Percentiles rank a stretch among this genome's conserved stretches.
phyloP scores from a whole-genome alignment of 2,888 invertebrate genomes.

The Limnephilus lunatus region DNA sequence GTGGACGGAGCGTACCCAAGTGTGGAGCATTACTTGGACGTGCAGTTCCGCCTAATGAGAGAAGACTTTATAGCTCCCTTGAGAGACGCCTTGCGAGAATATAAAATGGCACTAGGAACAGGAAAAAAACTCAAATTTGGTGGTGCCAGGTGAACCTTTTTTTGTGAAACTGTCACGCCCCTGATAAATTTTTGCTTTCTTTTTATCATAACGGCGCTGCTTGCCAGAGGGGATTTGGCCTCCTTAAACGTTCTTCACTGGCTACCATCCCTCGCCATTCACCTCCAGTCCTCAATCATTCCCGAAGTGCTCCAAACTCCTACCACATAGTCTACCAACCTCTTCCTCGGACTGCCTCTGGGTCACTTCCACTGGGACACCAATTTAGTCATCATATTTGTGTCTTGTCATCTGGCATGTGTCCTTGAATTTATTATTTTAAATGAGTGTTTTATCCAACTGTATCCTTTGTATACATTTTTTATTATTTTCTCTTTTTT shows the following conservation, averaged over 20 bases:
- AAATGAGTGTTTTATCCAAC: too few species aligned
- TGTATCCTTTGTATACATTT: not conserved
- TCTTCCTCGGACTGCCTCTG: too few species aligned
- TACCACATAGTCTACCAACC: too few species aligned
- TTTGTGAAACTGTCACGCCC: not conserved
- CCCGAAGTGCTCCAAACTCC: not conserved
- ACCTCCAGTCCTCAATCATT: not conserved
- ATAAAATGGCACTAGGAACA: slow-evolving; percentile 66
- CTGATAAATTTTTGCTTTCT: not conserved
- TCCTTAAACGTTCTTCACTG: not conserved
- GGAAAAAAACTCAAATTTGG: slow-evolving; percentile 7
- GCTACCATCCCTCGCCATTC: not conserved
- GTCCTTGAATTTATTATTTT: too few species aligned
- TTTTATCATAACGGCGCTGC: not conserved
- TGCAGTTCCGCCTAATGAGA: slow-evolving; percentile 86
- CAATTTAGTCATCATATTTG: too few species aligned
- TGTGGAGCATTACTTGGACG: slow-evolving; percentile 85
- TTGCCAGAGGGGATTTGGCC: too few species aligned
- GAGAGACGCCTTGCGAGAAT: slow-evolving; percentile 80
- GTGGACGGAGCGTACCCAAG: slow-evolving; percentile 80
- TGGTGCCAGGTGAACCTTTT: slow-evolving; percentile 27
- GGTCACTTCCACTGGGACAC: too few species aligned
- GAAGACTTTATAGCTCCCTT: slow-evolving; percentile 89
- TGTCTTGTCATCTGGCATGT: too few species aligned
- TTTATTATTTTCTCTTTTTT: not conserved